Evolutionary conservation across 1,140 invertebrate species (phyloP), one percentile per base, ranked within the genome.

Genomic region (Parapsyche elsis): DNA sequence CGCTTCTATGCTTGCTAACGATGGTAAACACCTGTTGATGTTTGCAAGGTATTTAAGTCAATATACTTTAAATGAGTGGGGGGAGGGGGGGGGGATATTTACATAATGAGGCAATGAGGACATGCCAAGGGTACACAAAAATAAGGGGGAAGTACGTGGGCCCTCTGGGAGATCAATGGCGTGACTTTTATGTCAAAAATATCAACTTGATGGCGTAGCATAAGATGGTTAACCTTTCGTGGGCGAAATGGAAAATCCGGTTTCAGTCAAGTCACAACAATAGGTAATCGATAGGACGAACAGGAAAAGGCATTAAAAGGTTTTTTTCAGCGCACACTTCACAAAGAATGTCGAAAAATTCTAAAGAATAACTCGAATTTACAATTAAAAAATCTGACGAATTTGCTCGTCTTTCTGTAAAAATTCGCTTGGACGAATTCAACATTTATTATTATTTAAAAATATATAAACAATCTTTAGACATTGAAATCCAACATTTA

Each of bases 21-120:
- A 61, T 21, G 57, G 57, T 21, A 61, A 61, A 61, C 57, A 61
- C 57, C 57, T 61, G 57, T 61, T 61, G 57, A 16, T 9, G n/a
- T 19, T 21, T 38, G 30, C 57, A 61, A 38, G 30, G 30, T 7
- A 7, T 38, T n/a, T n/a, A n/a, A n/a, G n/a, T n/a, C n/a, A n/a
- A n/a, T n/a, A n/a, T n/a, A n/a, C n/a, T n/a, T n/a, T n/a, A n/a
- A n/a, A n/a, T n/a, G n/a, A 46, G 45, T 57, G 53, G 14, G 19
- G 53, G 53, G 12, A 16, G 14, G 53, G 4, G 4, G 4, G 21
- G 16, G 57, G 57, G 21, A 61, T 61, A 61, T 61, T 61, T 61
- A 61, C 57, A 61, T 61, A 61, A 61, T 61, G 57, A 61, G 57
- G 57, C 1, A 61, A 19, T 21, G 14, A 61, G 57, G 57, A 16